Evolutionary conservation across 2,888 invertebrate genomes (phyloP).

Genomic region (Vanessa cardui): DNA sequence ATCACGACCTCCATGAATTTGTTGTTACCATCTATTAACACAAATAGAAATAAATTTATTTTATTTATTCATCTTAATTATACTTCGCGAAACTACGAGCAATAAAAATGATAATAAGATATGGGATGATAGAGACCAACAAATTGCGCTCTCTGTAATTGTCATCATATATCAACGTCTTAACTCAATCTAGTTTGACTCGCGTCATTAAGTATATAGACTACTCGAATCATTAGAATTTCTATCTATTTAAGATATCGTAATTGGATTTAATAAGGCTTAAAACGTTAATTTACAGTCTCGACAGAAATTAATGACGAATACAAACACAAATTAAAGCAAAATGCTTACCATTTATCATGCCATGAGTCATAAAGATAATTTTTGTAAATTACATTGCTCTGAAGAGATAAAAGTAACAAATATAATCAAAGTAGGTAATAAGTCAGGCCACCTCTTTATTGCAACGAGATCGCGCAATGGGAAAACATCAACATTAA

Average conservation of each 20-base stretch:
- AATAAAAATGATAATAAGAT: not conserved
- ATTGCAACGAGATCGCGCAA: conserved; percentile 24
- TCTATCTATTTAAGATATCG: conserved; percentile 15
- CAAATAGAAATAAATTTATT: too few relatives aligned
- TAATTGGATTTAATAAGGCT: conserved; percentile 30
- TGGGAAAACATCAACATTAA: conserved; percentile 46
- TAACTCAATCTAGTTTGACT: conserved; percentile 19
- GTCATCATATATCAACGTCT: conserved; percentile 26
- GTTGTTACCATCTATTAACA: too few relatives aligned
- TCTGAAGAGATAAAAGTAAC: not conserved
- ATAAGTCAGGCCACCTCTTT: not conserved
- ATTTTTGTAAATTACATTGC: not conserved
- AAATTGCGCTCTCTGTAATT: conserved; percentile 25
- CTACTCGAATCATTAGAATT: conserved; percentile 29
- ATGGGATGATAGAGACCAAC: not conserved
- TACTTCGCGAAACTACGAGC: not conserved
- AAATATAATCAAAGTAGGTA: not conserved
- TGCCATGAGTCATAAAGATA: not conserved
- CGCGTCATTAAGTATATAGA: conserved; percentile 27
- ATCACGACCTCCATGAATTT: too few relatives aligned
- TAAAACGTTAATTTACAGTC: conserved; percentile 18
- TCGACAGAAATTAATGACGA: conserved; percentile 2
- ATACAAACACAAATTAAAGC: conserved; percentile 4
- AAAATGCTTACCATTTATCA: not conserved
- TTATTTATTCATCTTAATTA: not conserved